These are phyloP conservation scores for Prosopocoilus inquinatus DNA, from an alignment of 2,888 invertebrate species.

Conservation along the genomic window DNA sequence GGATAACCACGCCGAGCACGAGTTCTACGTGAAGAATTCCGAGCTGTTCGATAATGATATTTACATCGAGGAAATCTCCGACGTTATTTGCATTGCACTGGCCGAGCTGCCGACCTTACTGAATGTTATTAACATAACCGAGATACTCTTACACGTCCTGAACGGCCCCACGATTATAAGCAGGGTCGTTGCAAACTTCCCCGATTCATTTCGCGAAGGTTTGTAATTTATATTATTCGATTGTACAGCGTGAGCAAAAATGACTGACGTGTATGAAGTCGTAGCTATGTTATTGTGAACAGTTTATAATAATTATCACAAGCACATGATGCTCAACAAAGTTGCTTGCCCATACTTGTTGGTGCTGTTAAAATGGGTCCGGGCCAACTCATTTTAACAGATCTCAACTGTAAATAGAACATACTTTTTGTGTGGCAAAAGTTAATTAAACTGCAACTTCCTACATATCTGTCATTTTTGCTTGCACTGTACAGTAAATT, in stretches of 20 bases:
- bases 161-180: constrained; percentile 89
- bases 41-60: constrained; percentile 94
- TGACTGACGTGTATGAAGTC: too few relatives aligned
- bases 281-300: too few relatives aligned
- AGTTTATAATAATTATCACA: too few relatives aligned
- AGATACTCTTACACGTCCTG: constrained; percentile 85
- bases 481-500: background rate
- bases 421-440: too few relatives aligned
- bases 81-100: constrained; percentile 89
- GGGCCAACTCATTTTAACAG: too few relatives aligned
- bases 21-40: constrained; percentile 72
- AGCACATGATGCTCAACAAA: too few relatives aligned
- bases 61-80: constrained; percentile 92
- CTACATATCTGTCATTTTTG: too few relatives aligned
- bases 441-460: too few relatives aligned
- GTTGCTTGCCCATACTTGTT: too few relatives aligned
- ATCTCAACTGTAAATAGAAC: too few relatives aligned
- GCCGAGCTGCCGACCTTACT: constrained; percentile 89
- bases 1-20: constrained; percentile 52
- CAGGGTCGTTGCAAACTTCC: constrained; percentile 90
- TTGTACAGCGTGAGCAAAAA: too few relatives aligned
- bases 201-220: constrained; percentile 90
- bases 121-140: constrained; percentile 77
- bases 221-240: background rate
- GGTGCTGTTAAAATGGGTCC: too few relatives aligned